A percentile compares a stretch with the other conserved stretches of the same genome.
These are phyloP conservation scores for Eupithecia centaureata DNA, from an alignment of 2,888 invertebrate genomes.

Conservation along the genomic window DNA sequence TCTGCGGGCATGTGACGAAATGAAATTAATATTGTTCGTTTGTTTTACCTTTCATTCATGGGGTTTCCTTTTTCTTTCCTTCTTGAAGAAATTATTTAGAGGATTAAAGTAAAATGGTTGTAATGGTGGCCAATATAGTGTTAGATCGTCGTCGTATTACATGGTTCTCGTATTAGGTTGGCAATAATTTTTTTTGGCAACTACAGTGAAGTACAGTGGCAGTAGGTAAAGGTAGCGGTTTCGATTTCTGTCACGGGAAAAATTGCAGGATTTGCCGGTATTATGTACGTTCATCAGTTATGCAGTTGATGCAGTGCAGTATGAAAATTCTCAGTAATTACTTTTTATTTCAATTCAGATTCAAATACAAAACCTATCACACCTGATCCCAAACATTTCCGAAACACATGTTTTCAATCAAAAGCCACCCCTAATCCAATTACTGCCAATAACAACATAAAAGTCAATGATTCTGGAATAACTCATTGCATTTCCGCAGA, in stretches of 20 bases:
- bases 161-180: no score
- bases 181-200: not conserved
- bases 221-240: not conserved
- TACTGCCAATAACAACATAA: constrained; percentile 28
- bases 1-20: not conserved
- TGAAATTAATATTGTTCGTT: not conserved
- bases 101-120: not conserved
- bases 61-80: no score
- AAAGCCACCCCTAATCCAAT: constrained; percentile 24
- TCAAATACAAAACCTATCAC: not conserved
- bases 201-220: not conserved
- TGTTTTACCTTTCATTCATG: no score
- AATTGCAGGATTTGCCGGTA: not conserved
- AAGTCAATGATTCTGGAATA: constrained; percentile 23
- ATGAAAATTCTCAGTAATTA: no score
- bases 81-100: no score
- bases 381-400: not conserved
- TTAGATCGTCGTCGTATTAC: not conserved
- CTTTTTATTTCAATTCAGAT: no score
- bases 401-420: constrained; percentile 16
- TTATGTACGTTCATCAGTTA: not conserved
- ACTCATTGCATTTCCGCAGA: constrained; percentile 16
- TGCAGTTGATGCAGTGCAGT: no score
- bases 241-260: not conserved
- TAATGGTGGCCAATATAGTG: not conserved